Conservation (phyloP, 2,797 vertebrate species). For the Cossypha dichroa region DNA sequence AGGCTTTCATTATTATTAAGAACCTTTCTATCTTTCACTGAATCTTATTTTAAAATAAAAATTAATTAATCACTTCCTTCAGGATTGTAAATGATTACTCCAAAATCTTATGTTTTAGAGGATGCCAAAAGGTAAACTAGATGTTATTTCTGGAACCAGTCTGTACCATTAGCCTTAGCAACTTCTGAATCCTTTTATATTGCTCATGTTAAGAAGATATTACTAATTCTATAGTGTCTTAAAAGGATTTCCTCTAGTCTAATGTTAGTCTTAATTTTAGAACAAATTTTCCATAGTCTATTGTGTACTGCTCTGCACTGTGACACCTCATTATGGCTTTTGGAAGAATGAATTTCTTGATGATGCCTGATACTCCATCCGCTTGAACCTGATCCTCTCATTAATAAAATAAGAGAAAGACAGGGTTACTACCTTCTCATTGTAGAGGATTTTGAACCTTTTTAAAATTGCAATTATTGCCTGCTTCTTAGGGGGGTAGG, state of each 20-base stretch:
- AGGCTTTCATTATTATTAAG: neutral
- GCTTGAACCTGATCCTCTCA: neutral
- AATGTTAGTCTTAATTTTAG: neutral
- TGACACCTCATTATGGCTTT: neutral
- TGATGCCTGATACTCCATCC: neutral
- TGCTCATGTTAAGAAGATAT: neutral
- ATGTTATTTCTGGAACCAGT: neutral
- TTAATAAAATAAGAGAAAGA: neutral
- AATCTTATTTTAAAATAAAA: neutral
- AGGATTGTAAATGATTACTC: too few relatives aligned
- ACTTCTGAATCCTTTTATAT: neutral
- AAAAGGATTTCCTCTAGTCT: neutral
- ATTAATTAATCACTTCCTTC: neutral
- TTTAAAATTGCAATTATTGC: neutral
- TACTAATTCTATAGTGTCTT: neutral
- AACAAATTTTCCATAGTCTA: neutral
- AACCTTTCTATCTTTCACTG: neutral
- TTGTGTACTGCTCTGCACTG: neutral
- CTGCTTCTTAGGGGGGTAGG: neutral
- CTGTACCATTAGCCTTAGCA: fast-evolving
- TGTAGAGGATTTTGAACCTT: neutral
- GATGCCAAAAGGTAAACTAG: neutral
- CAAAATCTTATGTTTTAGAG: neutral
- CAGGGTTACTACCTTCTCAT: neutral
- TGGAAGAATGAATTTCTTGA: neutral